Evolutionary conservation across 2,888 invertebrate species (phyloP).

Genomic region (Cacoxenus indagator): DNA sequence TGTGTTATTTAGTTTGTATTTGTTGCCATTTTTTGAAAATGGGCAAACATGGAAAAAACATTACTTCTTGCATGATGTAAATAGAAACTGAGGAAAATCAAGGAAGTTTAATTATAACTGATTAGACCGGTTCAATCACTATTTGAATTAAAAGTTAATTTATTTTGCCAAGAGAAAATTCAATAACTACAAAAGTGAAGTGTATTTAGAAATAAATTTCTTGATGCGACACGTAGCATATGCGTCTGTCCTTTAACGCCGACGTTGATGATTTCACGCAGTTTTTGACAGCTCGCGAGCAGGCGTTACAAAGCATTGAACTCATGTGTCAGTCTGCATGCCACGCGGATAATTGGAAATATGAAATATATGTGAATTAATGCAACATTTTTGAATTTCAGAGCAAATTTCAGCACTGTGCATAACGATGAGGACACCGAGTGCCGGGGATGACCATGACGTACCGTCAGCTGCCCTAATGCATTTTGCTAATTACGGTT

Average conservation of each 20-base stretch:
- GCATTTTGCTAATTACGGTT: slow-evolving; percentile 21
- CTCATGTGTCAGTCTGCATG: slow-evolving; percentile 3
- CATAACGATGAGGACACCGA: neutral
- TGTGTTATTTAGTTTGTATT: no score
- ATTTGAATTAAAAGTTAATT: no score
- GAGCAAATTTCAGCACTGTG: neutral
- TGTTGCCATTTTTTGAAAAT: no score
- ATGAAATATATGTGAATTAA: slow-evolving; percentile 15
- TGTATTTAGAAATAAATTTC: no score
- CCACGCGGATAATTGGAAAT: slow-evolving; percentile 18
- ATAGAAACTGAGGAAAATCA: no score
- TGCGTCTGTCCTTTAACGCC: neutral
- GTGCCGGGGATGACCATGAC: neutral
- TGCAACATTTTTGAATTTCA: neutral
- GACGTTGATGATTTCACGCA: neutral
- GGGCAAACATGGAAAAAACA: no score
- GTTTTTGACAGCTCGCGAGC: neutral
- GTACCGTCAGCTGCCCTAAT: slow-evolving; percentile 18
- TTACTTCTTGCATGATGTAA: no score
- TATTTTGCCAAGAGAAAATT: no score
- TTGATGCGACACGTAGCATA: neutral
- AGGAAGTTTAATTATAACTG: no score
- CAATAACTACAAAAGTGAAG: no score
- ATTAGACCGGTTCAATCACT: no score
- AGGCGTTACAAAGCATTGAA: slow-evolving; percentile 16